phyloP scores from a whole-genome alignment of 2,113 vertebrate species.

The Lota lota region DNA sequence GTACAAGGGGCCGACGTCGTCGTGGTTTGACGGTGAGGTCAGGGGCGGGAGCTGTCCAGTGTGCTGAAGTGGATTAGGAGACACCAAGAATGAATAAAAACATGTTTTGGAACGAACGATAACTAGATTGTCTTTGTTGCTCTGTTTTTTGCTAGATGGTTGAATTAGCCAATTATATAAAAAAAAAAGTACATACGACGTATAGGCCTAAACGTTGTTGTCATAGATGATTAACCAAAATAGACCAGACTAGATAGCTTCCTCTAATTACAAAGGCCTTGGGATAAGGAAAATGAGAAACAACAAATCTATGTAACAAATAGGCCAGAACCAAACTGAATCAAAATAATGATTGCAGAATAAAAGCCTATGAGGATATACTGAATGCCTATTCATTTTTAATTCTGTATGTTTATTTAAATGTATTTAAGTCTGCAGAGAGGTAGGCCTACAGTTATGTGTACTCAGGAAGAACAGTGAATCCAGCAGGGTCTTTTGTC shows the following conservation, averaged over 20 bases:
- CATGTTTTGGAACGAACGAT: too few species aligned
- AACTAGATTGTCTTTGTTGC: too few species aligned
- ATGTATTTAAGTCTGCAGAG: background rate
- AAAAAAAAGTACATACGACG: too few species aligned
- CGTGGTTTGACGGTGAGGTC: background rate
- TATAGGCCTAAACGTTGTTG: too few species aligned
- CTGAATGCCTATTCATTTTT: background rate
- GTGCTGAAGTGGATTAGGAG: conserved; percentile 34
- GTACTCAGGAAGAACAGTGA: background rate
- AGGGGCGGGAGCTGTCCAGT: conserved; percentile 31
- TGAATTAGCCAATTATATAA: too few species aligned
- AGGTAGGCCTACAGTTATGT: background rate
- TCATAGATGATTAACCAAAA: too few species aligned
- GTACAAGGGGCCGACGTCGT: background rate
- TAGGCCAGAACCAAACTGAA: too few species aligned
- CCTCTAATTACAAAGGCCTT: too few species aligned
- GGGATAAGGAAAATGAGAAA: too few species aligned
- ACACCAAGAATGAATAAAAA: fast-evolving
- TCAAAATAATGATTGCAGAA: too few species aligned
- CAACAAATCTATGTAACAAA: background rate
- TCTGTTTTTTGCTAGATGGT: too few species aligned
- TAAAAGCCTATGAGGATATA: background rate
- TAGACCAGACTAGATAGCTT: too few species aligned
- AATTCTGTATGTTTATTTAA: background rate
- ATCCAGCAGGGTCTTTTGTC: background rate